Conservation (phyloP, 1,140 invertebrate species). For the Polypedilum vanderplanki region DNA sequence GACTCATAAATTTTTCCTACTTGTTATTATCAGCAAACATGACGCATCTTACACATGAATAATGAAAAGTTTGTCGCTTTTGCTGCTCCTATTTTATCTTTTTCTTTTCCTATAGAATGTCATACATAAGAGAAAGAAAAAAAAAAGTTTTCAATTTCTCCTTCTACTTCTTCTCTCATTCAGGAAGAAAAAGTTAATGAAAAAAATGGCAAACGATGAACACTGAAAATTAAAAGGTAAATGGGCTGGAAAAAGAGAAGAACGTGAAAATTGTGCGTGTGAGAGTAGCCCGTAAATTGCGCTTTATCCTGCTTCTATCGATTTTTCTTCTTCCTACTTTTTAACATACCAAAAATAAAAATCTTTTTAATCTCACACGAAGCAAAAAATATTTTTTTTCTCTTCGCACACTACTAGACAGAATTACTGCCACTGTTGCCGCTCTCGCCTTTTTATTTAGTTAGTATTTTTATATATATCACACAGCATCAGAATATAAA, state of each 20-base stretch:
- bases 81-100: background rate
- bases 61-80: background rate
- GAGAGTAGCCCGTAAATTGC: constrained; percentile 5
- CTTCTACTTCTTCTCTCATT: background rate
- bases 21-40: constrained; percentile 19
- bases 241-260: constrained; percentile 21
- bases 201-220: constrained; percentile 18
- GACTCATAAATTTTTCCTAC: constrained; percentile 5
- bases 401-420: background rate
- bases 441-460: background rate
- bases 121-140: background rate
- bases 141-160: background rate
- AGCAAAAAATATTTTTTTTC: background rate
- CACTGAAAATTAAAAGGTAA: constrained; percentile 23
- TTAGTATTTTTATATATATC: constrained; percentile 26
- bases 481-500: background rate
- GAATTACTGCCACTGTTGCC: background rate
- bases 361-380: constrained; percentile 2
- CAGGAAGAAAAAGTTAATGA: background rate
- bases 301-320: constrained; percentile 16
- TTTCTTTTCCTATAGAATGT: background rate
- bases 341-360: constrained; percentile 11
- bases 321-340: constrained; percentile 30
- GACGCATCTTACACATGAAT: constrained; percentile 17
- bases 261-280: constrained; percentile 28